Evolutionary conservation across 1,140 invertebrate genomes (phyloP).

Genomic region (Leguminivora glycinivorella): DNA sequence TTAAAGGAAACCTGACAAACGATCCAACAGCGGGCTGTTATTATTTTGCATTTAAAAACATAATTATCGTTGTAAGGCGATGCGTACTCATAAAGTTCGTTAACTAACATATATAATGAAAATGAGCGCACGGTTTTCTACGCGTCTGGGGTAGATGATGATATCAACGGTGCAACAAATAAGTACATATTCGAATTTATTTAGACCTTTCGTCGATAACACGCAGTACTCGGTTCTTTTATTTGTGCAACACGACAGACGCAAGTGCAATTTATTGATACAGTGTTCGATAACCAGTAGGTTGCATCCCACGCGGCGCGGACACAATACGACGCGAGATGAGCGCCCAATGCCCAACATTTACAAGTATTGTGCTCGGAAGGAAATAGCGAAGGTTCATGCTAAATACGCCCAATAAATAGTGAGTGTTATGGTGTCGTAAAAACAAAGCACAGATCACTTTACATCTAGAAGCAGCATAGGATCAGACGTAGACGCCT

Average conservation of each 20-base stretch:
- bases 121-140: slow-evolving; percentile 12
- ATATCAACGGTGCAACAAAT: slow-evolving; percentile 69
- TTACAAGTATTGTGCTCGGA: slow-evolving; percentile 59
- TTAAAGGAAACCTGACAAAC: slow-evolving; percentile 50
- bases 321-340: slow-evolving; percentile 54
- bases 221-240: slow-evolving; percentile 63
- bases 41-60: slow-evolving; percentile 49
- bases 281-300: slow-evolving; percentile 72
- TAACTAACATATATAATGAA: slow-evolving; percentile 21
- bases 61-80: slow-evolving; percentile 39
- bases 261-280: slow-evolving; percentile 76
- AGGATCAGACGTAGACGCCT: background rate
- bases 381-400: slow-evolving; percentile 59
- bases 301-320: slow-evolving; percentile 64
- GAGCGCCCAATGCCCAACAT: slow-evolving; percentile 43
- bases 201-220: slow-evolving; percentile 72
- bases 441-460: slow-evolving; percentile 47
- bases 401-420: slow-evolving; percentile 73
- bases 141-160: slow-evolving; percentile 51
- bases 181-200: slow-evolving; percentile 72
- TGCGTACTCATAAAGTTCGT: slow-evolving; percentile 37
- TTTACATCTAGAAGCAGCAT: background rate
- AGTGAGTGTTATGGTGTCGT: slow-evolving; percentile 66
- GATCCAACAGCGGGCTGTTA: slow-evolving; percentile 34
- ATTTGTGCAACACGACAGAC: slow-evolving; percentile 68